Percentiles rank a stretch among this genome's conserved stretches.
These are phyloP conservation scores for Oscheius onirici DNA, from an alignment of 2,888 invertebrate genomes.

Conservation along the genomic window DNA sequence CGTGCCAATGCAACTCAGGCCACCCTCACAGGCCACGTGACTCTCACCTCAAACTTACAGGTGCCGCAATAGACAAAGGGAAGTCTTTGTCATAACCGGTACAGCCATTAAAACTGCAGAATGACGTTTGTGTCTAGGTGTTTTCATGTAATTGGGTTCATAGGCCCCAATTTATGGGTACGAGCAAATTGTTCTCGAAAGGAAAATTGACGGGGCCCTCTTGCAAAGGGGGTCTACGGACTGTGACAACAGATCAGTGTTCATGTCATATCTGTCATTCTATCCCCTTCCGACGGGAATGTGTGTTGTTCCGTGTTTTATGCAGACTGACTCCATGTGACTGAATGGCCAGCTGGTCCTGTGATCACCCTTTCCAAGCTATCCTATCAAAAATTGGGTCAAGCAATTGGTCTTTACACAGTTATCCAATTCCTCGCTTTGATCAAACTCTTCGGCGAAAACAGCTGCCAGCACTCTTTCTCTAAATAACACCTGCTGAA, in stretches of 20 bases:
- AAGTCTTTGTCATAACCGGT: neutral
- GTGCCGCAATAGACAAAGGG: neutral
- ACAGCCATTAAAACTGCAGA: too few relatives aligned
- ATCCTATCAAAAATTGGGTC: conserved; percentile 5
- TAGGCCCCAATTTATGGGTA: too few relatives aligned
- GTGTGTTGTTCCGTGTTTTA: conserved; percentile 21
- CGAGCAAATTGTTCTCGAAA: too few relatives aligned
- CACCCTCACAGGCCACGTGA: neutral
- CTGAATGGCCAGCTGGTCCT: neutral
- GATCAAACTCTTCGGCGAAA: too few relatives aligned
- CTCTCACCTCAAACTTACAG: neutral
- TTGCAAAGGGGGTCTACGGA: too few relatives aligned
- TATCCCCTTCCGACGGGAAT: neutral
- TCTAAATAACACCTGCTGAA: too few relatives aligned
- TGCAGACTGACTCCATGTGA: conserved; percentile 17
- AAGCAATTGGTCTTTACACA: conserved; percentile 16
- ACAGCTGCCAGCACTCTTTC: too few relatives aligned
- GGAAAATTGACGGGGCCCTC: too few relatives aligned
- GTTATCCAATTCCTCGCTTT: too few relatives aligned
- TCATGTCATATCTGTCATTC: conserved; percentile 17
- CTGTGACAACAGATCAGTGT: neutral
- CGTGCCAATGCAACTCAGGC: too few relatives aligned
- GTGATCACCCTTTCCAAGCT: conserved; percentile 1
- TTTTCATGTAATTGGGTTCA: neutral
- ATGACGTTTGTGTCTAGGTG: neutral